These are phyloP conservation scores for Drosophila chauvacae DNA, from an alignment of 1,140 invertebrate species.

Conservation along the genomic window DNA sequence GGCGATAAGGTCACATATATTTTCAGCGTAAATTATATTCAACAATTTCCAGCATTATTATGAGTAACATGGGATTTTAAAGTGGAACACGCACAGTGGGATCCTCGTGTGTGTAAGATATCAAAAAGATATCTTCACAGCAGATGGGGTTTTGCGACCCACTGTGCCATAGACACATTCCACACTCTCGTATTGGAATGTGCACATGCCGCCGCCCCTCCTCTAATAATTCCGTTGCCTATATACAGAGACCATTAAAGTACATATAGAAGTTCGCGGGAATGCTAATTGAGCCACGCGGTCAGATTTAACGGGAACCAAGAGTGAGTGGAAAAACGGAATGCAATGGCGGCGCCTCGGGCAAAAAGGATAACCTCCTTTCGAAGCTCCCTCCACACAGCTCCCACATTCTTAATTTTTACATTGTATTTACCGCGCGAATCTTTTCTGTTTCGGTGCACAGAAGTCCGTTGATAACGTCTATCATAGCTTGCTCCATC, in stretches of 20 bases:
- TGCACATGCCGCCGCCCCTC: constrained; percentile 30
- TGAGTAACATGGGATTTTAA: constrained; percentile 26
- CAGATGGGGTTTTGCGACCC: neutral
- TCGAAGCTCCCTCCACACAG: neutral
- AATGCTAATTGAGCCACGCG: constrained; percentile 19
- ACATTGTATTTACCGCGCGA: constrained; percentile 85
- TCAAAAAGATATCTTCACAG: neutral
- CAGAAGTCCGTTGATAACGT: constrained; percentile 73
- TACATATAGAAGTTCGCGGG: constrained; percentile 1
- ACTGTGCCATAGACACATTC: constrained; percentile 31
- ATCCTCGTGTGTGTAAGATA: neutral
- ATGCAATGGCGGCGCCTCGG: constrained; percentile 13
- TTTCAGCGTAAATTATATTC: constrained; percentile 5
- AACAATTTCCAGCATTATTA: neutral
- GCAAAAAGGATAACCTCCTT: constrained; percentile 32
- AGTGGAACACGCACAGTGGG: neutral
- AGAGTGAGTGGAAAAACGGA: neutral
- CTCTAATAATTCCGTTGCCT: constrained; percentile 10
- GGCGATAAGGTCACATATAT: constrained; percentile 33
- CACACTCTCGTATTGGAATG: constrained; percentile 28
- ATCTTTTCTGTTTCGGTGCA: constrained; percentile 84
- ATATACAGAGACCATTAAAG: constrained; percentile 23
- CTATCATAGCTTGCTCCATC: constrained; percentile 60
- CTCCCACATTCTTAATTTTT: neutral
- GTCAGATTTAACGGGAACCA: neutral